Base-by-base conservation (phyloP, 2,888 invertebrate genomes). In the Trypoxylon attenuatum region DNA sequence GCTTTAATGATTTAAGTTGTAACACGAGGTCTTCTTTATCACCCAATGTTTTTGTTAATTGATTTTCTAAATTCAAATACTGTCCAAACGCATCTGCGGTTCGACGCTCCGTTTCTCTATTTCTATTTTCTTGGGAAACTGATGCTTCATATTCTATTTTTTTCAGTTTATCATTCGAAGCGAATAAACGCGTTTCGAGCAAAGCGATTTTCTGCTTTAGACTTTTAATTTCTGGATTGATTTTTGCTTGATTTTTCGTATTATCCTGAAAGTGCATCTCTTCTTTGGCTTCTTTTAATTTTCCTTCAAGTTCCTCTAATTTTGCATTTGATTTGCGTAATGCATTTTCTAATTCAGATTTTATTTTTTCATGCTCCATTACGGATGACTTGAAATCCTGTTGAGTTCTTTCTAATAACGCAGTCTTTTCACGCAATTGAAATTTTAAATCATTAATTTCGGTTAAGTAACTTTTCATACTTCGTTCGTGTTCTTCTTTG, bases 401-500 rank as follows among this genome's bases (percentile, higher is more conserved):
- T 73, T 77, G 87, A 0, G 87, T 82, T 81, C 89, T 90, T 70
- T 91, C 91, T 1, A 91, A 70, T 53, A 90, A 79, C 5, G 89
- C 80, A 21, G 88, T 88, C 74, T 91, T 92, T 60, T 90, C 89
- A 16, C 89, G 88, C 27, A 92, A 79, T 73, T 92, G 91, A 0
- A 89, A 81, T 73, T 91, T 90, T 13, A 90, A 77, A 68, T 89
- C 89, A 72, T 89, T 89, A 8, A 92, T 89, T 69, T 92, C 91
- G 6, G 87, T 79, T 13, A 89, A 77, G 87, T 91, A 89, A 46
- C 89, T 89, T 45, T 90, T 87, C 10, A 90, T 83, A 80, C 91
- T 92, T 49, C 89, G 90, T 22, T 90, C 89, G 72, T 91, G 91
- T 67, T 89, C 89, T 2, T 89, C 88, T 79, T 89, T 91, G 0